A percentile compares a stretch with the other conserved stretches of the same genome.
phyloP scores from a whole-genome alignment of 2,113 vertebrate genomes.

The Antechinus flavipes region DNA sequence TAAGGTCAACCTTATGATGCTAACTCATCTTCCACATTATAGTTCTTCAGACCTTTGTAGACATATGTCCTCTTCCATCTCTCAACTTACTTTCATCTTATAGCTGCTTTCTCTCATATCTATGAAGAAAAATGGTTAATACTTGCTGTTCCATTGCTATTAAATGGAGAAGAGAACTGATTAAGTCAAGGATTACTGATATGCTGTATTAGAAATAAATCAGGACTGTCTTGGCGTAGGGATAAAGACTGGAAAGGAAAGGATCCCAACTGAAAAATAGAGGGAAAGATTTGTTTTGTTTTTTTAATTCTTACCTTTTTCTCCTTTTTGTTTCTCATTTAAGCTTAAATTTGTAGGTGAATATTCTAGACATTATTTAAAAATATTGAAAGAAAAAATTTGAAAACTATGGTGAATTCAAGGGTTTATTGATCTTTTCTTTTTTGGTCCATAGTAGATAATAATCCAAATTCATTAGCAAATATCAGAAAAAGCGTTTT shows the following conservation, averaged over 20 bases:
- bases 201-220: neutral
- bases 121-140: neutral
- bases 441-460: slow-evolving; percentile 42
- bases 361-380: neutral
- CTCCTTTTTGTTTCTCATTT: slow-evolving; percentile 24
- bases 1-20: neutral
- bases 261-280: neutral
- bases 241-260: neutral
- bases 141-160: neutral
- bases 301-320: slow-evolving; percentile 2
- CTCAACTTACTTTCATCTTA: neutral
- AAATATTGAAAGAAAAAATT: slow-evolving; percentile 17
- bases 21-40: neutral
- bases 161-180: neutral
- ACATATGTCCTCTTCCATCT: neutral
- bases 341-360: slow-evolving; percentile 16
- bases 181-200: neutral
- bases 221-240: neutral
- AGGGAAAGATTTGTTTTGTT: neutral
- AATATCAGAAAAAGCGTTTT: slow-evolving; percentile 33
- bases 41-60: neutral
- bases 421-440: slow-evolving; percentile 30
- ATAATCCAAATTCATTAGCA: slow-evolving; percentile 38
- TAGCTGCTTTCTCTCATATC: neutral
- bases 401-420: slow-evolving; percentile 11